phyloP scores from a whole-genome alignment of 2,797 vertebrate genomes.

The Sebastes steindachneri region DNA sequence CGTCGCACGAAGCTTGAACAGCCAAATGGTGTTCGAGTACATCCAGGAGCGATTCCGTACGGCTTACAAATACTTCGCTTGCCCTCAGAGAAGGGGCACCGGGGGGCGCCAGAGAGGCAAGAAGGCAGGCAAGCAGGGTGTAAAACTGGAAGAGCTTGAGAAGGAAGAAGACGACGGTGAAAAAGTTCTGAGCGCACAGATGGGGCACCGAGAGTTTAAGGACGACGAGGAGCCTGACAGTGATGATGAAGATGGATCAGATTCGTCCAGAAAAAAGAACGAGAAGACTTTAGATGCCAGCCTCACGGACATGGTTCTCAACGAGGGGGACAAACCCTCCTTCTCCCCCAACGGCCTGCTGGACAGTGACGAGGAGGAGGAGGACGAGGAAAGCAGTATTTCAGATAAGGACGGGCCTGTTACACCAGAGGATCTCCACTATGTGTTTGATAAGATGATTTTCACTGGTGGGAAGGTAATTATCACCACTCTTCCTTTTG shows the following conservation, averaged over 20 bases:
- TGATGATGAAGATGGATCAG: slow-evolving; percentile 57
- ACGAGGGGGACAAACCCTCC: slow-evolving; percentile 61
- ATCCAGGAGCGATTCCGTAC: slow-evolving; percentile 95
- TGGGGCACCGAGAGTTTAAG: background rate
- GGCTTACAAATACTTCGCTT: slow-evolving; percentile 96
- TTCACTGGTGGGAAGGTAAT: slow-evolving; percentile 97
- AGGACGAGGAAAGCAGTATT: slow-evolving; percentile 63
- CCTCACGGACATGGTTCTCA: slow-evolving; percentile 66
- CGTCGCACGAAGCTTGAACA: slow-evolving; percentile 96
- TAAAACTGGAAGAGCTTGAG: background rate
- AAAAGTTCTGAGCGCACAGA: background rate
- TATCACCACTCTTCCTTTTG: background rate
- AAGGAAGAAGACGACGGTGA: slow-evolving; percentile 6
- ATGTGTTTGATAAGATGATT: slow-evolving; percentile 95
- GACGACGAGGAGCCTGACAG: slow-evolving; percentile 60
- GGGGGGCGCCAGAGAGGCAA: slow-evolving; percentile 61
- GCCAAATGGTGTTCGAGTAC: slow-evolving; percentile 99
- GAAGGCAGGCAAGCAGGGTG: slow-evolving; percentile 24
- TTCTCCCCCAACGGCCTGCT: slow-evolving; percentile 85
- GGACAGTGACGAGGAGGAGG: slow-evolving; percentile 78
- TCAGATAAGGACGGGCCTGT: slow-evolving; percentile 73
- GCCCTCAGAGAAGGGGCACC: slow-evolving; percentile 87
- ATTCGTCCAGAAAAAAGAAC: slow-evolving; percentile 39
- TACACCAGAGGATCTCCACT: slow-evolving; percentile 88
- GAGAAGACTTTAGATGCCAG: slow-evolving; percentile 52